Evolutionary conservation across 2,797 vertebrate genomes (phyloP), one percentile per base, ranked within the genome.

Genomic region (Serranus cabrilla): DNA sequence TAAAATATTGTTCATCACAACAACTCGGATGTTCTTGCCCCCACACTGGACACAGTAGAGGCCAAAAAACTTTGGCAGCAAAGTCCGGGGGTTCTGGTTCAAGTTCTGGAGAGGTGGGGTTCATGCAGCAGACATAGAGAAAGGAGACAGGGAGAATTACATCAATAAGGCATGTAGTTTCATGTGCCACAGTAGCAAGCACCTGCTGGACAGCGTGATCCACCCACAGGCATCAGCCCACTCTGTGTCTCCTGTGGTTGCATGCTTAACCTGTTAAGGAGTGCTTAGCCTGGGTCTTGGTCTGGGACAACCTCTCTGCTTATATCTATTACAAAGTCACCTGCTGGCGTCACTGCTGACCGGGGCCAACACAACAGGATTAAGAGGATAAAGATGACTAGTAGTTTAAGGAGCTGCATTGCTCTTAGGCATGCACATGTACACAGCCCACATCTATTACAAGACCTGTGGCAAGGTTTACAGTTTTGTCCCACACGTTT

Each of bases 31-130:
- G 93, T 99, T 99, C 90, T 98, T 99, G 60, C 98, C 98, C 0
- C 98, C 98, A 0, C 96, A 97, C 74, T 99, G 98, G 76, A 99
- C 96, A 0, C 98, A 99, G 89, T 99, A 99, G 60, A 99, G 95
- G 58, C 98, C 98, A 0, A 98, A 99, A 84, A 99, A 99, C 93
- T 99, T 99, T 25, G 98, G 98, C 84, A 99, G 95, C 83, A 99
- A 91, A 0, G 98, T 99, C 68, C 98, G 94, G 0, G 97, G 97
- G 79, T 99, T 99, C 95, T 99, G 98, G 94, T 99, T 99, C 91
- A 99, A 90, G 85, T 99, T 99, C 98, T 99, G 79, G 67, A 66
- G n/a, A 50, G 5, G 16, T 0, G 10, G 16, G 16, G 16, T 42
- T 50, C 2, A 63, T 8, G n/a, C 5, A 37, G 62, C 4, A 17